phyloP scores from a whole-genome alignment of 2,888 invertebrate genomes.

The Coenonympha glycerion region DNA sequence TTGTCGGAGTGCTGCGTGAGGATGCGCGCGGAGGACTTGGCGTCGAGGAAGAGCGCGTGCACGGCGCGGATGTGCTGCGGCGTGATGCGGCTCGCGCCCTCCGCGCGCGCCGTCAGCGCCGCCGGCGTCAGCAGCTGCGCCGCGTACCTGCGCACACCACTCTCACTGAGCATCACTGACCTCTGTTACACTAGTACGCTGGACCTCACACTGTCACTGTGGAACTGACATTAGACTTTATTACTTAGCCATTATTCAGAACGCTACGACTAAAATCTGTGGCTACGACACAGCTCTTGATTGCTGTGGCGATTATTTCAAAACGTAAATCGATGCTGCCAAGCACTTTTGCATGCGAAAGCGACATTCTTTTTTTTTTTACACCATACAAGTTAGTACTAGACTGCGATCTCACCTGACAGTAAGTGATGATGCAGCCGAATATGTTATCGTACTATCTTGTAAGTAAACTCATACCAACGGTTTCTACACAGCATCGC shows the following conservation, averaged over 20 bases:
- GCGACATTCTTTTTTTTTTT: no score
- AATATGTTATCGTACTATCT: no score
- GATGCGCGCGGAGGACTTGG: conserved; percentile 96
- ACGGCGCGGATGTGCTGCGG: conserved; percentile 91
- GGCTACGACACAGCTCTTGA: conserved; percentile 16
- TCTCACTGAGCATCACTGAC: no score
- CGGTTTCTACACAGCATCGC: no score
- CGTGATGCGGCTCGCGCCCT: conserved; percentile 85
- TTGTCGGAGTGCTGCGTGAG: conserved; percentile 92
- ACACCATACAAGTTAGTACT: no score
- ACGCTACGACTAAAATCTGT: no score
- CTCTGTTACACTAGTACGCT: no score
- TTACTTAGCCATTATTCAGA: conserved; percentile 1
- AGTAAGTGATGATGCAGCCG: no score
- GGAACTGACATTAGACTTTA: not conserved
- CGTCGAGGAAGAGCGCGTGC: conserved; percentile 92
- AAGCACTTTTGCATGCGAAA: conserved; percentile 52
- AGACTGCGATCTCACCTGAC: no score
- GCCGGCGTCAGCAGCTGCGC: conserved; percentile 96
- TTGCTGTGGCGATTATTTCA: conserved; percentile 27
- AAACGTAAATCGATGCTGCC: conserved; percentile 30
- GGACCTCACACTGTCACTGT: no score
- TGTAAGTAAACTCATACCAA: no score
- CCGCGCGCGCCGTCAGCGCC: conserved; percentile 89
- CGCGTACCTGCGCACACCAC: conserved; percentile 79